A percentile compares a stretch with the other conserved stretches of the same genome.
Conservation (phyloP, 2,113 vertebrate species). For the Tinamus guttatus region DNA sequence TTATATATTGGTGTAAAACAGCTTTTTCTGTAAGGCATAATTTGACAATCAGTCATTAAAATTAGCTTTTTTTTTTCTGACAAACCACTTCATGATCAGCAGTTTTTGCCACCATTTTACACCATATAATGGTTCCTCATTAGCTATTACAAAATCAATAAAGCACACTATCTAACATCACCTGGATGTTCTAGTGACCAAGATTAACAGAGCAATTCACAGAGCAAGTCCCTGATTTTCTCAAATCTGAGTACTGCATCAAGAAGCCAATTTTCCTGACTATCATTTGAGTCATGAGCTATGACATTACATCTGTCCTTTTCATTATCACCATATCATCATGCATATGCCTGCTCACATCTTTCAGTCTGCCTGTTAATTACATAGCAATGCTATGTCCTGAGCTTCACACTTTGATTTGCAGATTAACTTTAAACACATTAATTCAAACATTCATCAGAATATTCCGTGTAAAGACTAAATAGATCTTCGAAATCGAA, state of each 20-base stretch:
- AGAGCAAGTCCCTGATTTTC: neutral
- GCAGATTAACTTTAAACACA: neutral
- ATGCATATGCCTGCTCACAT: conserved; percentile 19
- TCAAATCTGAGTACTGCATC: neutral
- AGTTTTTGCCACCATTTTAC: neutral
- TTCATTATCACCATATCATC: conserved; percentile 35
- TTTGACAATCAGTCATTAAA: neutral
- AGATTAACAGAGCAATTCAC: neutral
- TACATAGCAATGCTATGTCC: neutral
- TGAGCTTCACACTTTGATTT: conserved; percentile 1
- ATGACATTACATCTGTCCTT: conserved; percentile 37
- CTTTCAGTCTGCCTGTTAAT: conserved; percentile 10
- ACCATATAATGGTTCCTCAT: neutral
- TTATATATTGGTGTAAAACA: neutral
- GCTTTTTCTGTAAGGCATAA: neutral
- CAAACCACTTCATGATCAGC: neutral
- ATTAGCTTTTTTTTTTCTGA: conserved; percentile 6
- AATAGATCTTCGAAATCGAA: neutral
- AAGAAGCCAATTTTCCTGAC: conserved; percentile 15
- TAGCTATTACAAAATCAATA: neutral
- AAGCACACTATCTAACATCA: neutral
- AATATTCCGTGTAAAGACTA: neutral
- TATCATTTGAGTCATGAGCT: neutral
- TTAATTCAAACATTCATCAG: neutral
- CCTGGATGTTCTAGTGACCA: neutral